These are phyloP conservation scores for Amblyjoppa proteus DNA, from an alignment of 2,888 invertebrate genomes.

Conservation along the genomic window DNA sequence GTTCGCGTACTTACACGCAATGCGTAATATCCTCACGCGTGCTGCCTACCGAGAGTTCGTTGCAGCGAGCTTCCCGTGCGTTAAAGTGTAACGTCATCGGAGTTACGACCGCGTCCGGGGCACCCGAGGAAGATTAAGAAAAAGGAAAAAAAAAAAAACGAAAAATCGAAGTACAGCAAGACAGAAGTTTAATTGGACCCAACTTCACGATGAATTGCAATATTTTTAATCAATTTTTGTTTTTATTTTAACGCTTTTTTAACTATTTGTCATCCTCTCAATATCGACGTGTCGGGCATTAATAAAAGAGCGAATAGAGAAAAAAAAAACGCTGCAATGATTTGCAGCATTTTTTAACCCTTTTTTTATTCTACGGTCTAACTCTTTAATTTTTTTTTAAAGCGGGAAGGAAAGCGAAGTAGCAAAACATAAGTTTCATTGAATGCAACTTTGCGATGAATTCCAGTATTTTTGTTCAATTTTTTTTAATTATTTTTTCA, in stretches of 20 bases:
- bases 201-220: neutral
- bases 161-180: neutral
- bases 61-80: neutral
- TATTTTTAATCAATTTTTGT: neutral
- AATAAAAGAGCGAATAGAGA: no score
- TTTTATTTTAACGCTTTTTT: neutral
- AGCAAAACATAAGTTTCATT: no score
- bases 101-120: constrained; percentile 3
- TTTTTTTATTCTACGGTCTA: no score
- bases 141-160: neutral
- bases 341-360: no score
- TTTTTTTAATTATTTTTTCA: no score
- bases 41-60: constrained; percentile 14
- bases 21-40: constrained; percentile 39
- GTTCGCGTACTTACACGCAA: constrained; percentile 15
- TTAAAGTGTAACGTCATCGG: constrained; percentile 12
- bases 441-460: no score
- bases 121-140: neutral
- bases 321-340: no score
- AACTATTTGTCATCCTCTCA: no score
- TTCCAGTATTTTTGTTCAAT: no score
- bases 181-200: neutral
- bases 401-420: no score
- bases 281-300: no score
- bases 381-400: no score